Evolutionary conservation across 2,888 invertebrate genomes (phyloP).

Genomic region (Nowickia ferox): DNA sequence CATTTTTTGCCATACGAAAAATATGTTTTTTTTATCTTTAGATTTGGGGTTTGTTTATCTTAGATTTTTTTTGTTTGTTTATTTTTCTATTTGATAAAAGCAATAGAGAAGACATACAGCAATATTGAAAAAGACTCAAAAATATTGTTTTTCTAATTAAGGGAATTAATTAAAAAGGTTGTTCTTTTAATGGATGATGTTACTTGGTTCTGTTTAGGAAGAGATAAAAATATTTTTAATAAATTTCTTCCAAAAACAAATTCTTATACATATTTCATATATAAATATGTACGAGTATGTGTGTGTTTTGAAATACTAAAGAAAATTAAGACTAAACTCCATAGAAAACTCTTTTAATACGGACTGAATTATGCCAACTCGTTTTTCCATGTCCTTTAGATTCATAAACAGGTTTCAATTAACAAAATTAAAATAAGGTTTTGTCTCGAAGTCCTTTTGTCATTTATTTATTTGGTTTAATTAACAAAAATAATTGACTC

Average conservation of each 20-base stretch:
- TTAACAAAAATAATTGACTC: not conserved
- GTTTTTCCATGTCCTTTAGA: no score
- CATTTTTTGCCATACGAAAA: slow-evolving; percentile 32
- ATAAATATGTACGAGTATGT: no score
- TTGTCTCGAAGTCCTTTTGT: not conserved
- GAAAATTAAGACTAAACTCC: no score
- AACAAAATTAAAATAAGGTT: slow-evolving; percentile 33
- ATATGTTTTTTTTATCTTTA: slow-evolving; percentile 3
- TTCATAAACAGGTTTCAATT: slow-evolving; percentile 1
- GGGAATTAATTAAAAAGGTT: slow-evolving; percentile 51
- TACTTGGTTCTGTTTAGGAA: not conserved
- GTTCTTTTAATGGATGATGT: not conserved
- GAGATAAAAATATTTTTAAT: slow-evolving; percentile 20
- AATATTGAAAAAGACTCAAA: slow-evolving; percentile 33
- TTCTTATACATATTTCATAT: not conserved
- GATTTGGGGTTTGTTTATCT: slow-evolving; percentile 57
- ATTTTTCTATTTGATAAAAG: slow-evolving; percentile 54
- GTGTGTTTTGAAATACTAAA: no score
- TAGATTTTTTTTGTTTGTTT: slow-evolving; percentile 68
- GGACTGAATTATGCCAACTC: no score
- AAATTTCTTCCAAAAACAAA: not conserved
- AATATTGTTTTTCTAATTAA: slow-evolving; percentile 66
- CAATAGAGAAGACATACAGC: slow-evolving; percentile 11
- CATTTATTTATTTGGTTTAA: not conserved
- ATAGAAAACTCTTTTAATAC: no score